Conservation (phyloP, 2,888 invertebrate species). For the Eilema griseolum region DNA sequence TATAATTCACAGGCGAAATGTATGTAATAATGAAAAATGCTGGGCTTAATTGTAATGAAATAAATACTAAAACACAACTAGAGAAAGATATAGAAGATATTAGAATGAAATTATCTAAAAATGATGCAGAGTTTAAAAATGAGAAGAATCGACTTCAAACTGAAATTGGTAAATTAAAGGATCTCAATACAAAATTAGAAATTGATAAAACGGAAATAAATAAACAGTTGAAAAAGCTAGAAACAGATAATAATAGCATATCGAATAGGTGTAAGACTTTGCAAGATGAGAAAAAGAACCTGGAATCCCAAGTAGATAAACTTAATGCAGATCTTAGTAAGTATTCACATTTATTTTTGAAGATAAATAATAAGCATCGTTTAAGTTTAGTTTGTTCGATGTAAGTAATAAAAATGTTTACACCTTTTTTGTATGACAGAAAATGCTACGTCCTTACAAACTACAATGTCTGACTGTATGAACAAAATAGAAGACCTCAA, state of each 20-base stretch:
- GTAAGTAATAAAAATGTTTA: background rate
- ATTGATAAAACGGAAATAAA: conserved; percentile 75
- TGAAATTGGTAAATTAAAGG: conserved; percentile 84
- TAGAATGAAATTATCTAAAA: conserved; percentile 80
- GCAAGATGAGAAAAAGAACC: conserved; percentile 88
- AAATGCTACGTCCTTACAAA: conserved; percentile 84
- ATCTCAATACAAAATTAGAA: conserved; percentile 80
- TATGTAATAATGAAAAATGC: conserved; percentile 88
- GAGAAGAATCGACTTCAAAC: conserved; percentile 83
- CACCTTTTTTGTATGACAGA: conserved; percentile 68
- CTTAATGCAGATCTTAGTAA: conserved; percentile 88
- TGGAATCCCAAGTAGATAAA: conserved; percentile 87
- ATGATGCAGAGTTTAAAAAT: conserved; percentile 83
- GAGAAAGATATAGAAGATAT: conserved; percentile 86
- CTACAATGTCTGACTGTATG: conserved; percentile 84
- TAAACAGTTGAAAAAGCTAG: conserved; percentile 69
- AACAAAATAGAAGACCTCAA: conserved; percentile 89
- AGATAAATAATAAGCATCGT: too few relatives aligned
- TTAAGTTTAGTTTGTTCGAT: background rate
- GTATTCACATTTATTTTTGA: conserved; percentile 42
- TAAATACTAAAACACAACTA: conserved; percentile 78
- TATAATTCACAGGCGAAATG: conserved; percentile 82
- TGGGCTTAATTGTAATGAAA: conserved; percentile 83
- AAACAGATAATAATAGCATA: conserved; percentile 77
- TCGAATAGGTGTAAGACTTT: conserved; percentile 83